Conservation (phyloP, 2,797 vertebrate species). For the Spea hammondii region DNA sequence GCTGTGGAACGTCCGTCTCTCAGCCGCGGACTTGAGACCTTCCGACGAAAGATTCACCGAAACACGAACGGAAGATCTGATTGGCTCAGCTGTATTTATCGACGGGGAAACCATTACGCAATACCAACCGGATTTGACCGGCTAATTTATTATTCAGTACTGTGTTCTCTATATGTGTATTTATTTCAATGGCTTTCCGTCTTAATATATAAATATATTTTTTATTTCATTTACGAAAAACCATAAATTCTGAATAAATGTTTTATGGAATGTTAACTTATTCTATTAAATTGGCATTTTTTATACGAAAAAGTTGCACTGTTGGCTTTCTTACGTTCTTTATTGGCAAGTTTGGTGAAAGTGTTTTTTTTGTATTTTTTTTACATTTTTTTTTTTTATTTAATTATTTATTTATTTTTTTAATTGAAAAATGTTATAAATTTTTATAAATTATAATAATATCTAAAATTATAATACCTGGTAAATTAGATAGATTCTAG, state of each 20-base stretch:
- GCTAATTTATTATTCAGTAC: conserved; percentile 69
- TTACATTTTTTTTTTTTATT: too few relatives aligned
- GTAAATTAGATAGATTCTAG: too few relatives aligned
- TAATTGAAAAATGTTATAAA: too few relatives aligned
- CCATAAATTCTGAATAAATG: conserved; percentile 73
- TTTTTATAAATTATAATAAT: too few relatives aligned
- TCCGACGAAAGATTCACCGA: conserved; percentile 54
- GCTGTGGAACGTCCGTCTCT: conserved; percentile 50
- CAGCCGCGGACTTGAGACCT: conserved; percentile 27
- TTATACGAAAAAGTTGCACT: conserved; percentile 6
- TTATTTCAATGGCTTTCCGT: conserved; percentile 68
- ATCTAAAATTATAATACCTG: too few relatives aligned
- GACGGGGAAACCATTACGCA: conserved; percentile 56
- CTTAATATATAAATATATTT: conserved; percentile 65
- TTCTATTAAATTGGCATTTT: conserved; percentile 25
- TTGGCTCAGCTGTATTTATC: conserved; percentile 57
- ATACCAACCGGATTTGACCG: conserved; percentile 56
- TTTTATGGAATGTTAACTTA: conserved; percentile 60
- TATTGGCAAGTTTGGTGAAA: too few relatives aligned
- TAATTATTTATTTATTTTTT: too few relatives aligned
- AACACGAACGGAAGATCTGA: conserved; percentile 12
- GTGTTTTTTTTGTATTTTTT: too few relatives aligned
- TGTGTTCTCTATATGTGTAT: conserved; percentile 65
- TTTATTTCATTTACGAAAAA: conserved; percentile 59
- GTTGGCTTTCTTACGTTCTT: background rate